Evolutionary conservation across 2,797 vertebrate species (phyloP).

Genomic region (Cottoperca gobio): DNA sequence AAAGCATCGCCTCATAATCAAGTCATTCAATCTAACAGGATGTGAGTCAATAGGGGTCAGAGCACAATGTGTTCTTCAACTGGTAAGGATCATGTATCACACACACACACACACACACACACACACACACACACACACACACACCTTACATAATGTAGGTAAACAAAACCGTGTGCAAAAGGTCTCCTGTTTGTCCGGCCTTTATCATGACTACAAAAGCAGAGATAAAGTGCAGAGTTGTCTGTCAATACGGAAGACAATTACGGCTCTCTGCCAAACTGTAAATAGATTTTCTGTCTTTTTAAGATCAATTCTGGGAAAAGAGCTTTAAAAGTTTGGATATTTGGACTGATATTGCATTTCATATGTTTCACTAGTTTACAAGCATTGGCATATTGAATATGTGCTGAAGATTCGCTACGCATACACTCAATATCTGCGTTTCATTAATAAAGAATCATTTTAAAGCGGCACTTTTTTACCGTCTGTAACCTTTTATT

Average conservation of each 20-base stretch:
- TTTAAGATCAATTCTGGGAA: background rate
- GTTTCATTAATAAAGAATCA: background rate
- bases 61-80: slow-evolving; percentile 60
- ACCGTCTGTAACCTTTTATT: background rate
- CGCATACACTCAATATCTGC: background rate
- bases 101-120: slow-evolving; percentile 30
- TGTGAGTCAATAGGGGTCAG: slow-evolving; percentile 42
- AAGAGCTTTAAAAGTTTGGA: background rate
- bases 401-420: background rate
- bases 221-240: slow-evolving; percentile 25
- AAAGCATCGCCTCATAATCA: slow-evolving; percentile 25
- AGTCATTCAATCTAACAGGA: slow-evolving; percentile 46
- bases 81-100: slow-evolving; percentile 48
- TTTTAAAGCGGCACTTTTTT: too few species aligned
- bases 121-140: slow-evolving; percentile 18
- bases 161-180: slow-evolving; percentile 61
- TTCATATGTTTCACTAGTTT: background rate
- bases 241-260: slow-evolving; percentile 44
- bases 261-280: slow-evolving; percentile 10
- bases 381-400: background rate
- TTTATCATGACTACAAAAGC: slow-evolving; percentile 38
- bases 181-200: slow-evolving; percentile 26
- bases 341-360: too few species aligned
- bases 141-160: slow-evolving; percentile 51
- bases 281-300: slow-evolving; percentile 19